Base-by-base conservation (phyloP, 2,113 vertebrate species). In the Morone saxatilis region DNA sequence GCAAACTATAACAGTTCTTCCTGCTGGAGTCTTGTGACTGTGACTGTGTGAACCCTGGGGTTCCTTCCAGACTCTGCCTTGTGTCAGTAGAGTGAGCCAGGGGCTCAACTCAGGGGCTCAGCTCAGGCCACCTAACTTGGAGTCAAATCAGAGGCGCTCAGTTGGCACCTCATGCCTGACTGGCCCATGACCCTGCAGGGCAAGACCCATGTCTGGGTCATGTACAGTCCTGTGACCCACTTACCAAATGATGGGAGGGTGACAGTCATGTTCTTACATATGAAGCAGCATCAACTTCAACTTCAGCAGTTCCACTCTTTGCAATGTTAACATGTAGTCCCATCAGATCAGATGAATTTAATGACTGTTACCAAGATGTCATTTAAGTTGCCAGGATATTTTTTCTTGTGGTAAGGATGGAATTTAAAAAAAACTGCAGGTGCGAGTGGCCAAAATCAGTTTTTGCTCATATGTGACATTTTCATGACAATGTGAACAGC, bases 111-210 rank as follows among this genome's bases (percentile, higher is more conserved):
- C 73, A 79, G 88, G 80, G 92, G 84, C 84, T 85, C 60, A 45
- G 78, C 85, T 72, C 81, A 80, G 83, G 90, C 91, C 90, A 94
- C 90, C 91, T 92, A 80, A 92, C 92, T 88, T 88, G 88, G 86
- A 92, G 92, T 92, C 87, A 91, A 91, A 94, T 94, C 89, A 93
- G 95, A 94, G 74, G 90, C 40, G 45, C 95, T 94, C 93, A 54
- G 94, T 90, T 78, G 92, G 92, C 94, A 94, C 94, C 95, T 96
- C 96, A 97, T 89, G 95, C 96, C 96, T 96, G 95, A 96, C 93
- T 96, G 96, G 83, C 96, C 96, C 94, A 93, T 97, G 96, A 97
- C 96, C 96, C 94, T 71, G 80, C 82, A 72, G 96, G 96, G 94
- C 94, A 89, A 95, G 96, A 96, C 95, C 94, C 95, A 89, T 96